phyloP scores from a whole-genome alignment of 2,888 invertebrate genomes.

The Amblyjoppa fuscipennis region DNA sequence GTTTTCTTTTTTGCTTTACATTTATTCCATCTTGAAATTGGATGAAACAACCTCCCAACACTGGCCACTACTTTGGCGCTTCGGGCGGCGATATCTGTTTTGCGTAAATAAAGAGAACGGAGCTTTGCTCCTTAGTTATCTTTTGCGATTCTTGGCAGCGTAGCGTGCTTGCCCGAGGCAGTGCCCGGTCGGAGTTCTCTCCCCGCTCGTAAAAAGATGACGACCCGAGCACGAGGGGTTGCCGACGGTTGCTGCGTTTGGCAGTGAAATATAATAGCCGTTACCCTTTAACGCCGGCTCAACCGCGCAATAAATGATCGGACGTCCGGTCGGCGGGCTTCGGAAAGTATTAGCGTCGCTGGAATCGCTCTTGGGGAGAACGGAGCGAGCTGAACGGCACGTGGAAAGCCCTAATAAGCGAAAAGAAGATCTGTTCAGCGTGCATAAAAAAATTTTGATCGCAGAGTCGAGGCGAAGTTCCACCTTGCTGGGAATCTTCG shows the following conservation, averaged over 20 bases:
- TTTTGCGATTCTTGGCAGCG: conserved; percentile 51
- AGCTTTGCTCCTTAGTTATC: conserved; percentile 46
- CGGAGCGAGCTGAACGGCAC: neutral
- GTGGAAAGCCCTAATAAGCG: neutral
- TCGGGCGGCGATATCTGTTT: conserved; percentile 7
- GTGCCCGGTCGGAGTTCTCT: neutral
- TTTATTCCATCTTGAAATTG: conserved; percentile 4
- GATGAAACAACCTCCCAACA: neutral
- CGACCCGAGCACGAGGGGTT: conserved; percentile 2
- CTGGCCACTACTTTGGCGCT: neutral
- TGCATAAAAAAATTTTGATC: neutral
- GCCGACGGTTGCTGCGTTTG: conserved; percentile 59
- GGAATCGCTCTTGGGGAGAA: neutral
- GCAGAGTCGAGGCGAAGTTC: neutral
- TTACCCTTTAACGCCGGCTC: conserved; percentile 27
- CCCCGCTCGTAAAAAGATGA: conserved; percentile 29
- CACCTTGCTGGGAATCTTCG: neutral
- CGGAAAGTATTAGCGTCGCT: neutral
- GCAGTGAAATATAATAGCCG: conserved; percentile 63
- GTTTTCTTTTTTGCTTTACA: neutral
- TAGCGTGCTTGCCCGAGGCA: conserved; percentile 27
- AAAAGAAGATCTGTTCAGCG: neutral
- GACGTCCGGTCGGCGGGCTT: neutral
- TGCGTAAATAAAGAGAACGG: conserved; percentile 36
- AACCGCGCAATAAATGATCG: conserved; percentile 38